Base-by-base conservation (phyloP, 2,113 vertebrate species). In the Nanger granti region DNA sequence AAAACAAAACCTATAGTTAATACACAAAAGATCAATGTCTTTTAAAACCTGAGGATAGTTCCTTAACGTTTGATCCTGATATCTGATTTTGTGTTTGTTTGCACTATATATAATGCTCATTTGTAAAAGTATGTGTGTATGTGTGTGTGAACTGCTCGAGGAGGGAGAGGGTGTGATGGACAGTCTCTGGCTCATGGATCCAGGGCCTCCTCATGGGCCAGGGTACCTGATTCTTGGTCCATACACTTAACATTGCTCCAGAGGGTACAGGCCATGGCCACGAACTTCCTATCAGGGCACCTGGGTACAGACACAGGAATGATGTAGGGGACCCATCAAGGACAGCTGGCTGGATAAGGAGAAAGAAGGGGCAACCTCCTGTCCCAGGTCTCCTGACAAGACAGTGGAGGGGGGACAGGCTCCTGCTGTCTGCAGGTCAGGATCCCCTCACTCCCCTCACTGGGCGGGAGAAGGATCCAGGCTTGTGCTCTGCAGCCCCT, bases 261-360 rank as follows among this genome's bases (percentile, higher is more conserved):
- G 0, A 66, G 79, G 2, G 28, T 94, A 31, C 92, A 97, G 26
- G 60, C 4, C 9, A 2, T 28, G 29, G 34, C 66, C 66, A 49
- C 13, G 0, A 28, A 14, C 41, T 87, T 90, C 59, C 96, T 96
- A 41, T 83, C 10, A 1, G 89, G 89, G n/a, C 95, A 98, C 47
- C 98, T 96, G 7, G 14, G 60, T 64, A 85, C 20, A 96, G n/a
- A 94, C 60, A 92, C 20, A 92, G 60, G 60, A 1, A 15, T 34
- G 29, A 64, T 1, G 7, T 64, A 31, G 6, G 55, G 34, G 2
- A 88, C 66, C 80, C 1, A 28, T 17, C 47, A 88, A 55, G 13
- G 28, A 94, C 12, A 52, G 76, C 60, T 26, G 49, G 49, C 12
- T n/a, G 59, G 64, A 31, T 59, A 3, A 52, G 31, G n/a, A 37